phyloP scores from a whole-genome alignment of 1,140 invertebrate genomes.

The Brachystomella parvula region DNA sequence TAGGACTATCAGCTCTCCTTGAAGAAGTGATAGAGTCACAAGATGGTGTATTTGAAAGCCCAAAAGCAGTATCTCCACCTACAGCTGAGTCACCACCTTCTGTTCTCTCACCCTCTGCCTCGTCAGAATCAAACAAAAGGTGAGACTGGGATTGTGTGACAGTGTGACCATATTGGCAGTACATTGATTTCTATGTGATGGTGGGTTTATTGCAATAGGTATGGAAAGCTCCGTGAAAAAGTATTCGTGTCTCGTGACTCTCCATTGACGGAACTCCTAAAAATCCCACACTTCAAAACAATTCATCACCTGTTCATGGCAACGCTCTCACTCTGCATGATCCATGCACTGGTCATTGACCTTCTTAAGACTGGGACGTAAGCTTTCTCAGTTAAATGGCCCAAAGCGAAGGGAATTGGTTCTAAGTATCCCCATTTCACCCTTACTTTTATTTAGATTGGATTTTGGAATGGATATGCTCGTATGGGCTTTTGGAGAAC shows the following conservation, averaged over 20 bases:
- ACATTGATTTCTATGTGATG: no score
- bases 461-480: constrained; percentile 42
- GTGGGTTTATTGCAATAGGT: no score
- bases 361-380: constrained; percentile 64
- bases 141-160: no score
- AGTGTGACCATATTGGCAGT: no score
- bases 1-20: no score
- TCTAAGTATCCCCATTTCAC: constrained; percentile 1
- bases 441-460: constrained; percentile 16
- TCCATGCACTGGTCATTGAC: constrained; percentile 64
- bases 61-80: no score
- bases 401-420: not conserved
- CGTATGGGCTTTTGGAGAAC: constrained; percentile 25
- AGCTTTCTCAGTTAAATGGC: no score
- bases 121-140: no score
- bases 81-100: no score
- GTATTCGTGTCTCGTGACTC: constrained; percentile 63
- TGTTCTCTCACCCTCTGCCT: no score
- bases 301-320: constrained; percentile 78
- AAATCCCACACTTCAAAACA: constrained; percentile 68
- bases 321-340: constrained; percentile 62
- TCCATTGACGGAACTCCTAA: constrained; percentile 65
- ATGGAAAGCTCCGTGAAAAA: constrained; percentile 50
- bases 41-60: no score
- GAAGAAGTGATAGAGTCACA: no score